Evolutionary conservation across 1,140 invertebrate genomes (phyloP), one percentile per base, ranked within the genome.

Genomic region (Contarinia nasturtii): DNA sequence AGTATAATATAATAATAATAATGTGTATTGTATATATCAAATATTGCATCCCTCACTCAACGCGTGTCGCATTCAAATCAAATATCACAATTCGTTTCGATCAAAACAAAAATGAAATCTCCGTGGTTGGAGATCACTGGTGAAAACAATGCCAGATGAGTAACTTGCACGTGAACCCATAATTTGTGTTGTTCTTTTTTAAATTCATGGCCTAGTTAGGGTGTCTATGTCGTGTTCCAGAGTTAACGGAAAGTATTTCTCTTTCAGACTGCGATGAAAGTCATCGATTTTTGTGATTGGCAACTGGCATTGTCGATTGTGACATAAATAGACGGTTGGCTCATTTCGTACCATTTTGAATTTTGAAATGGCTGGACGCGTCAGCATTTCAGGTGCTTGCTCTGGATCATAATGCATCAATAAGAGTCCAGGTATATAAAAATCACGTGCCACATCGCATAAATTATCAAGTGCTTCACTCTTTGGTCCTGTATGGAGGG

Each of bases 281-380:
- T 81, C 72, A 11, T 73, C 67, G 0, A 78, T 71, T 47, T 77
- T 75, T 0, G 76, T 80, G 15, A 87, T 77, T 2, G 86, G 86
- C 50, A 88, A 65, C 1, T 77, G 79, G 56, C 87, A 92, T 10
- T 77, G 70, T 51, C 77, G 78, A 55, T 84, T 76, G 40, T 79
- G 74, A 61, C 87, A 92, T 15, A 90, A 81, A 58, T 85, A 89
- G 10, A 79, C 86, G 1, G 80, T 77, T 1, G 84, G 74, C 47
- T 67, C 68, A 10, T 72, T 73, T 19, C 68, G 70, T 50, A 60
- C 64, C 67, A 53, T 74, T 63, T 46, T 67, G 42, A 45, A 67
- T 52, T 62, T 59, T 0, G 18, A 19, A 19, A 34, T 45, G 17
- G 58, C 55, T 17, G 60, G 43, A 1, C 45, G 55, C 56, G 44